A percentile compares a stretch with the other conserved stretches of the same genome.
Evolutionary conservation across 2,888 invertebrate species (phyloP).

Genomic region (Mayetiola destructor): DNA sequence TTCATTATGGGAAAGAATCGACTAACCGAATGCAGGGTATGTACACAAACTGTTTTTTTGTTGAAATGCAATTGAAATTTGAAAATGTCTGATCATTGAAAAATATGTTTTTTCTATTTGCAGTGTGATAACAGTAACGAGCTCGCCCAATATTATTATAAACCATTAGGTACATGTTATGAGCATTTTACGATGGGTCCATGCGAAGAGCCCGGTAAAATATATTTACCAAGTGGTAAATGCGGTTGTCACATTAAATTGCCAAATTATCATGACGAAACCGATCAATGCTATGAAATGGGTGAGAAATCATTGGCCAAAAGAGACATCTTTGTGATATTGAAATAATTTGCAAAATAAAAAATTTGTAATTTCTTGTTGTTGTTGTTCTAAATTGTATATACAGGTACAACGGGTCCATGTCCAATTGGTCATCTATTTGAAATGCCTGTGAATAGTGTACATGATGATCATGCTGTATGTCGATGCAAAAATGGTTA

Average conservation of each 20-base stretch:
- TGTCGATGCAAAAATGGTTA: conserved; percentile 59
- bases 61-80: background rate
- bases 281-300: conserved; percentile 57
- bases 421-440: conserved; percentile 61
- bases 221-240: conserved; percentile 55
- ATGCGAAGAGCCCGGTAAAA: conserved; percentile 56
- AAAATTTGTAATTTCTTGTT: background rate
- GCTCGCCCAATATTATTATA: conserved; percentile 43
- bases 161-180: conserved; percentile 53
- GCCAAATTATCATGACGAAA: conserved; percentile 58
- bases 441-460: conserved; percentile 36
- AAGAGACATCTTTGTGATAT: background rate
- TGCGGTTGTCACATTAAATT: conserved; percentile 59
- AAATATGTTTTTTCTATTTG: background rate
- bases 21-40: conserved; percentile 50
- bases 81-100: conserved; percentile 20
- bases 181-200: conserved; percentile 69
- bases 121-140: conserved; percentile 42
- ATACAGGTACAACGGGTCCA: conserved; percentile 54
- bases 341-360: background rate
- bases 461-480: conserved; percentile 34
- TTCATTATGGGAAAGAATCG: conserved; percentile 44
- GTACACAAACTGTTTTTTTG: conserved; percentile 16
- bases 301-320: conserved; percentile 37
- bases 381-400: background rate